Base-by-base conservation (phyloP, 2,888 invertebrate species). In the Eupithecia pulchellata region DNA sequence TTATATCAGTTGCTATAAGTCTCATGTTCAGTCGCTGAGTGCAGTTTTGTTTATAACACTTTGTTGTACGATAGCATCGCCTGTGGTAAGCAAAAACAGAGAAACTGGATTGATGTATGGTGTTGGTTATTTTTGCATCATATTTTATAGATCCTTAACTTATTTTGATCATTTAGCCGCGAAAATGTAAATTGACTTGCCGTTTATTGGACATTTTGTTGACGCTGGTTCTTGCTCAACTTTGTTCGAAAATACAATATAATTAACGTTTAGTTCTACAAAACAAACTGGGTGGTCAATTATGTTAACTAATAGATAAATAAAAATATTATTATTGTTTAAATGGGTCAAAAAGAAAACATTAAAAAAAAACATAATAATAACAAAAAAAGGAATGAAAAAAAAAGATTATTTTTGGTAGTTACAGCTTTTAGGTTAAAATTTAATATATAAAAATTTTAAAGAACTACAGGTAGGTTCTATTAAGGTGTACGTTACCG, bases 31-130 rank as follows among this genome's bases (percentile, higher is more conserved):
- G 14, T 57, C 17, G 58, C 27, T 42, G n/a, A n/a, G n/a, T n/a
- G n/a, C n/a, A n/a, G 60, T 68, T 73, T 67, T 64, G 57, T 78
- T 73, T 77, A 78, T 81, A 81, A 81, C 81, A 86, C 85, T 86
- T 84, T 85, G 85, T 85, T 82, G 80, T 79, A 76, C 80, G 84
- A 86, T 86, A 84, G 70, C 77, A 86, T 88, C 88, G 81, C 77
- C 75, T 72, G 77, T 79, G 81, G 81, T 79, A 76, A 74, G 82
- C 82, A 83, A 84, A 84, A 85, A 84, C 80, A 78, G 77, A 76
- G 78, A 77, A 75, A 78, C 79, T 80, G 74, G 82, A 78, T 79
- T 80, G 82, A 84, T 82, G 79, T 82, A 78, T 78, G 77, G 74
- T 75, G 77, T 73, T 74, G 52, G 69, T 68, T 34, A 61, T 71